A percentile compares a stretch with the other conserved stretches of the same genome.
Evolutionary conservation across 2,797 vertebrate species (phyloP).

Genomic region (Neosilurus mollespiculum): DNA sequence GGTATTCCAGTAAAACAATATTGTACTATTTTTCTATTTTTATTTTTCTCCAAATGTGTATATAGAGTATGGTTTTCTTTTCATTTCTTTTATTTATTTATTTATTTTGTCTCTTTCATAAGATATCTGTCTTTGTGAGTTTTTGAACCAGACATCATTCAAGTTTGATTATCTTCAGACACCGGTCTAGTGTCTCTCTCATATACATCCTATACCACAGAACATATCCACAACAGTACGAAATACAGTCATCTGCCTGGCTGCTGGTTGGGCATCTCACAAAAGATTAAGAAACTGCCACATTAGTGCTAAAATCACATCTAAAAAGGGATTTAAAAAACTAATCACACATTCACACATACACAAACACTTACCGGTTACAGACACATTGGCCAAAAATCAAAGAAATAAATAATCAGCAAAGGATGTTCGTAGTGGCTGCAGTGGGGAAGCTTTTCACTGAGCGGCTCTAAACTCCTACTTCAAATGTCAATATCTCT

Average conservation of each 20-base stretch:
- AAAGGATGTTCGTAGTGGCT: not conserved
- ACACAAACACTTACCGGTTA: not conserved
- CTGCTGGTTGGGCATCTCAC: not conserved
- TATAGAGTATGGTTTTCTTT: not conserved
- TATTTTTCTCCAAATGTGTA: not conserved
- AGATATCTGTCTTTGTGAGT: not conserved
- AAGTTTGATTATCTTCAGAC: conserved; percentile 1
- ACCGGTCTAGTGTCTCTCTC: not conserved
- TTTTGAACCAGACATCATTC: conserved; percentile 16
- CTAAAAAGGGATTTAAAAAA: conserved; percentile 9
- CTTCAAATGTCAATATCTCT: conserved; percentile 34
- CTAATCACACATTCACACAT: conserved; percentile 8
- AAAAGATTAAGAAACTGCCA: conserved; percentile 8
- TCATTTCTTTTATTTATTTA: not conserved
- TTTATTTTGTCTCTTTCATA: not conserved
- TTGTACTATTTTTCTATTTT: not conserved
- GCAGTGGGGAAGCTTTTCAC: conserved; percentile 24
- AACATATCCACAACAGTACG: conserved; percentile 23
- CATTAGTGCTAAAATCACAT: conserved; percentile 27
- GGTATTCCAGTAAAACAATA: not conserved
- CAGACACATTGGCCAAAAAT: conserved; percentile 11
- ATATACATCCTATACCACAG: conserved; percentile 13
- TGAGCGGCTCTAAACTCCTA: conserved; percentile 33
- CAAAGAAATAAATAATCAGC: conserved; percentile 26
- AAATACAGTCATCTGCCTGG: conserved; percentile 14